These are phyloP conservation scores for Teinopalpus imperialis DNA, from an alignment of 2,888 invertebrate genomes.

Conservation along the genomic window DNA sequence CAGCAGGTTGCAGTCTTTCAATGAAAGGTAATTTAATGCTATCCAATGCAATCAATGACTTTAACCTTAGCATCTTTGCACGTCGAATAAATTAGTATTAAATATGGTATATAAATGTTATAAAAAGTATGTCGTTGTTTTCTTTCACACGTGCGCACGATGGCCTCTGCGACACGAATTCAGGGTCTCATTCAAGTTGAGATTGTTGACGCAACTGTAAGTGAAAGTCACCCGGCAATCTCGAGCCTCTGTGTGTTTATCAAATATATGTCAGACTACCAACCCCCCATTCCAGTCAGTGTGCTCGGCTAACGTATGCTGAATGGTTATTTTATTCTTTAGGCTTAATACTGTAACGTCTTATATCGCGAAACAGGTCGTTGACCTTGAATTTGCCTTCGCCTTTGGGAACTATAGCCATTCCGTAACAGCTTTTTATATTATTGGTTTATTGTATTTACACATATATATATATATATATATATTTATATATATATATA, in stretches of 20 bases:
- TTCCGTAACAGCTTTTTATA: conserved; percentile 16
- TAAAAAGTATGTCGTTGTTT: conserved; percentile 66
- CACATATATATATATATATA: too few species aligned
- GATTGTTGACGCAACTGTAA: conserved; percentile 81
- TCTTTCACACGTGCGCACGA: conserved; percentile 75
- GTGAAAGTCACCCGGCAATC: conserved; percentile 66
- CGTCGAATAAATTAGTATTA: conserved; percentile 17
- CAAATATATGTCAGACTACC: conserved; percentile 53
- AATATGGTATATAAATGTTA: conserved; percentile 41
- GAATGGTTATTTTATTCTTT: conserved; percentile 45
- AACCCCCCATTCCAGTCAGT: conserved; percentile 53
- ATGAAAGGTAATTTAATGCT: conserved; percentile 21
- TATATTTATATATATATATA: too few species aligned
- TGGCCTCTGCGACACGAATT: conserved; percentile 61
- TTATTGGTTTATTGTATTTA: background rate
- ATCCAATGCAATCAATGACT: conserved; percentile 28
- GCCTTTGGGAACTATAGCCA: conserved; percentile 18
- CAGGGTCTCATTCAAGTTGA: conserved; percentile 79
- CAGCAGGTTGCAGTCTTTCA: conserved; percentile 52
- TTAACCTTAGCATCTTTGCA: conserved; percentile 22
- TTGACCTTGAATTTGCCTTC: conserved; percentile 4
- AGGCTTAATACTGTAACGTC: conserved; percentile 29
- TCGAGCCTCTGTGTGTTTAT: conserved; percentile 71
- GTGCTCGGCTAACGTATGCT: conserved; percentile 64
- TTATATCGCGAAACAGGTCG: conserved; percentile 36